A percentile compares a stretch with the other conserved stretches of the same genome.
phyloP scores from a whole-genome alignment of 2,113 vertebrate genomes.

The Silurus glanis region DNA sequence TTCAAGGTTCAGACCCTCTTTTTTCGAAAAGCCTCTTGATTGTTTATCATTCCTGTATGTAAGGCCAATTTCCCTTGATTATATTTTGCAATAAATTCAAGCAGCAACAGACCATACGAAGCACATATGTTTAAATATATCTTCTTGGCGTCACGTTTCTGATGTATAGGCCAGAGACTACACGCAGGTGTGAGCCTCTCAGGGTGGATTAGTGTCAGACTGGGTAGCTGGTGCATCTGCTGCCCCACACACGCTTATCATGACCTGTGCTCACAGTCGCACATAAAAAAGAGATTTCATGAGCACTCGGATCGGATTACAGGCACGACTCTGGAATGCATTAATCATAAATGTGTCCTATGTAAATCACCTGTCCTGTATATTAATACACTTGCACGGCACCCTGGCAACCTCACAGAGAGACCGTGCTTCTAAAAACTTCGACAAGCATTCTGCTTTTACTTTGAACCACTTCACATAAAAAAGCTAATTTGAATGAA shows the following conservation, averaged over 20 bases:
- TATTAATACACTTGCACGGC: constrained; percentile 19
- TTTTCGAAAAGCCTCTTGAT: neutral
- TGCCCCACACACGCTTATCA: constrained; percentile 14
- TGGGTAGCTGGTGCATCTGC: constrained; percentile 21
- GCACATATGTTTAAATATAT: constrained; percentile 21
- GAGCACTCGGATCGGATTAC: constrained; percentile 40
- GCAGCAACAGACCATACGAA: neutral
- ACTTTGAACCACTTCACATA: neutral
- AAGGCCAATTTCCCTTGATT: neutral
- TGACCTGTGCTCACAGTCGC: constrained; percentile 16
- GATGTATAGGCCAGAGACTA: constrained; percentile 15
- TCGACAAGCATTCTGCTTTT: neutral
- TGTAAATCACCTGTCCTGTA: constrained; percentile 14
- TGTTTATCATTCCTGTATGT: neutral
- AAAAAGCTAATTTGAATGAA: neutral
- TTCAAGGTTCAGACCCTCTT: neutral
- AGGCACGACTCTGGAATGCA: neutral
- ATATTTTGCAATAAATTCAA: neutral
- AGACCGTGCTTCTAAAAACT: neutral
- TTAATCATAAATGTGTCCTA: constrained; percentile 33
- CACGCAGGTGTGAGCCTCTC: constrained; percentile 15
- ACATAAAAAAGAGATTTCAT: constrained; percentile 25
- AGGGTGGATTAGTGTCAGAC: constrained; percentile 23
- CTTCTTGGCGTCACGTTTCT: constrained; percentile 25
- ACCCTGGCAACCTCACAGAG: neutral